These are phyloP conservation scores for Cherax destructor DNA, from an alignment of 1,140 invertebrate species.

Conservation along the genomic window DNA sequence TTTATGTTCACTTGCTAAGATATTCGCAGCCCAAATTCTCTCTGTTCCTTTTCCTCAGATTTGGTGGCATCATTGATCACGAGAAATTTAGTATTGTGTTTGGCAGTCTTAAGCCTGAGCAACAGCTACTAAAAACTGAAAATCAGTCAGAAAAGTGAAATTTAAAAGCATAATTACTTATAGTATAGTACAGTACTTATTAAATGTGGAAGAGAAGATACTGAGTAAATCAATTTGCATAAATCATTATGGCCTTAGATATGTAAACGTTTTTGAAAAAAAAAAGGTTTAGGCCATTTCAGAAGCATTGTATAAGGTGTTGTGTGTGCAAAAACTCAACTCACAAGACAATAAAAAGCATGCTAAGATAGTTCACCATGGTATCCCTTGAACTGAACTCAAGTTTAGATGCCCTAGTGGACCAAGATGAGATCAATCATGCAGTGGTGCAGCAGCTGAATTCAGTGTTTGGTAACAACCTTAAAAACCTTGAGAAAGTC, in stretches of 20 bases:
- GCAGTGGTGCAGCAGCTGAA: conserved; percentile 78
- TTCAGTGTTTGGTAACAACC: conserved; percentile 77
- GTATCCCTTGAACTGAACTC: conserved; percentile 7
- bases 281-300: not conserved
- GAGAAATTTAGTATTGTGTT: conserved; percentile 47
- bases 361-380: not conserved
- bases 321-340: no score
- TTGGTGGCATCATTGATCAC: conserved; percentile 58
- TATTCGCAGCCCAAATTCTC: conserved; percentile 35
- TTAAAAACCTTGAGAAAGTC: conserved; percentile 76
- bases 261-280: not conserved
- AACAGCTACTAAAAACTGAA: not conserved
- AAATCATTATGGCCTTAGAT: not conserved
- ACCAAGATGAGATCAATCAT: conserved; percentile 73
- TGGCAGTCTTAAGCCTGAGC: not conserved
- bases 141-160: not conserved
- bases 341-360: not conserved
- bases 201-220: no score
- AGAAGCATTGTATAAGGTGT: not conserved
- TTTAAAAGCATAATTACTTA: not conserved
- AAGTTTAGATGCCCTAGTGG: conserved; percentile 35
- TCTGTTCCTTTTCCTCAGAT: conserved; percentile 48
- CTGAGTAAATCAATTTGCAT: not conserved
- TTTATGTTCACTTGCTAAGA: conserved; percentile 31
- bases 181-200: not conserved